Conservation (phyloP, 2,888 invertebrate genomes). For the Gryllus longicercus region DNA sequence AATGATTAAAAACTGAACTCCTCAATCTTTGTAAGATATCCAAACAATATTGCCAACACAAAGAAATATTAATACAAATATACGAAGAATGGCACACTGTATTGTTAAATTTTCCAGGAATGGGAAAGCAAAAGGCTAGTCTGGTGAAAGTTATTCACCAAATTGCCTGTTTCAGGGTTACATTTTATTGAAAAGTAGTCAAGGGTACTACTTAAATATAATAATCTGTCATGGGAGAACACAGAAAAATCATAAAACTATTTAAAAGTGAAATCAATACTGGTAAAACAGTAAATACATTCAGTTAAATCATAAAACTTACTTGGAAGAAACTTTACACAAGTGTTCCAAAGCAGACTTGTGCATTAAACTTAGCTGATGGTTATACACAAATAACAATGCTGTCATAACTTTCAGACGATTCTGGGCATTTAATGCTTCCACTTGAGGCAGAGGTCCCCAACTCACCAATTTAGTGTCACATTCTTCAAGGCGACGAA, state of each 20-base stretch:
- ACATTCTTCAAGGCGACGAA: conserved; percentile 83
- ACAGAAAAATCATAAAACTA: neutral
- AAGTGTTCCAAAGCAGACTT: conserved; percentile 75
- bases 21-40: too few species aligned
- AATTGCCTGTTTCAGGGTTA: too few species aligned
- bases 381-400: conserved; percentile 82
- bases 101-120: too few species aligned
- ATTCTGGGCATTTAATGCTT: conserved; percentile 87
- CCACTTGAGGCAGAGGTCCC: conserved; percentile 88
- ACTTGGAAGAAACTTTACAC: conserved; percentile 78
- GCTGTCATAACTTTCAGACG: conserved; percentile 85
- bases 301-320: conserved; percentile 40
- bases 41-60: too few species aligned
- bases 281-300: neutral
- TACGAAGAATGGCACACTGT: too few species aligned
- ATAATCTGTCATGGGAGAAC: neutral
- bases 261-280: too few species aligned
- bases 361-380: conserved; percentile 74
- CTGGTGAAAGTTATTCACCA: too few species aligned
- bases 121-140: too few species aligned
- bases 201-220: too few species aligned
- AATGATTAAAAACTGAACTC: too few species aligned
- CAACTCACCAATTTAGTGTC: conserved; percentile 83
- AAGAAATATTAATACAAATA: too few species aligned
- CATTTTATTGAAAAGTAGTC: too few species aligned